These are phyloP conservation scores for Xiphydria camelus DNA, from an alignment of 2,888 invertebrate species.

Conservation along the genomic window DNA sequence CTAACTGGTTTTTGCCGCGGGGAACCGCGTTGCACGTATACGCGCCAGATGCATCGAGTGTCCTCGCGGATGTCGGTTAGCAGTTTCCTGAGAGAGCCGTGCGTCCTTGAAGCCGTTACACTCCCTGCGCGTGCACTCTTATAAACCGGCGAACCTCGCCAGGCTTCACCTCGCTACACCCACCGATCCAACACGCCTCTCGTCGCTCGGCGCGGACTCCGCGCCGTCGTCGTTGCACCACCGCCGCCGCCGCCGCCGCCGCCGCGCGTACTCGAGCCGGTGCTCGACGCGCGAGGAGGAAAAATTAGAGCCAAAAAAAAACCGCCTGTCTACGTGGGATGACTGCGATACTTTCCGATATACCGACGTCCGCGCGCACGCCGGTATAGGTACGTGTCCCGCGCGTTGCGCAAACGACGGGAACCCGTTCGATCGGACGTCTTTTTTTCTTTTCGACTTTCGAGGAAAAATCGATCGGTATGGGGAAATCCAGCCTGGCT, in stretches of 20 bases:
- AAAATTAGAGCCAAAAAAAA: constrained; percentile 12
- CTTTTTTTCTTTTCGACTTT: no score
- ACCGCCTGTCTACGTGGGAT: constrained; percentile 34
- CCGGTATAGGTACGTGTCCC: no score
- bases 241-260: constrained; percentile 13
- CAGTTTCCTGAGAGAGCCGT: constrained; percentile 52
- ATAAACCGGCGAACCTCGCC: constrained; percentile 32
- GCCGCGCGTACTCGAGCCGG: no score
- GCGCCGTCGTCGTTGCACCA: constrained; percentile 27
- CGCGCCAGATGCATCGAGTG: constrained; percentile 26
- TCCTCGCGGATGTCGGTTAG: constrained; percentile 48
- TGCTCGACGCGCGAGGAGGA: constrained; percentile 6
- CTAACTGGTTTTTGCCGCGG: constrained; percentile 24
- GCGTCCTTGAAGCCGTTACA: constrained; percentile 52
- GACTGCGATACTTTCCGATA: constrained; percentile 39
- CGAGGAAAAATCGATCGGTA: no score
- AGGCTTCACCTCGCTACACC: constrained; percentile 32
- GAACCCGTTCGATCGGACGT: no score
- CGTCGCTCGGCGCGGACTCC: constrained; percentile 3
- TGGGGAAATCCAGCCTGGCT: no score
- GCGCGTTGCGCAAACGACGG: no score
- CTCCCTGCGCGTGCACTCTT: constrained; percentile 30
- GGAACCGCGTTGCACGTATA: constrained; percentile 10
- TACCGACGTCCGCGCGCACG: constrained; percentile 15
- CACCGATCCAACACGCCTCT: constrained; percentile 40